A percentile compares a stretch with the other conserved stretches of the same genome.
Conservation (phyloP, 2,113 vertebrate species). For the Merops nubicus region DNA sequence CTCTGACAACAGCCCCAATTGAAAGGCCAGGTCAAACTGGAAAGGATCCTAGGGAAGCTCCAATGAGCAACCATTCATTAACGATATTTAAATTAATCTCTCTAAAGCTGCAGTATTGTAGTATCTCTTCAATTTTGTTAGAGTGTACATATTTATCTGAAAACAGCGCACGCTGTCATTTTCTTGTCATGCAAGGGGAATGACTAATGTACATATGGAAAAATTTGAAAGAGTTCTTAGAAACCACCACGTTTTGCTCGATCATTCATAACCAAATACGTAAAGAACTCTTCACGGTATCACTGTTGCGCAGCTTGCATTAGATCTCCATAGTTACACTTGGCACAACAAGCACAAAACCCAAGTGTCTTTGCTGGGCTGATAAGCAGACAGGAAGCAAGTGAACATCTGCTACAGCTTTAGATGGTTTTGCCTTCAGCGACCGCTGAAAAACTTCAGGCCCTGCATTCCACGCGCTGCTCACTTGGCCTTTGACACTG, state of each 20-base stretch:
- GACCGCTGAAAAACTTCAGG: constrained; percentile 7
- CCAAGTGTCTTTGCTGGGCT: constrained; percentile 61
- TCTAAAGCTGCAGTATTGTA: neutral
- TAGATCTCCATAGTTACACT: constrained; percentile 69
- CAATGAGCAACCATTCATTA: neutral
- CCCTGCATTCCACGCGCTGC: neutral
- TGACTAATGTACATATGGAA: neutral
- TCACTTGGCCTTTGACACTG: neutral
- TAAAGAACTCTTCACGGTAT: neutral
- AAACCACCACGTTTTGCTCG: neutral
- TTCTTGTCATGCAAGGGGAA: neutral
- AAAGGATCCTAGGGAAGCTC: neutral
- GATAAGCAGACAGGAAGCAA: constrained; percentile 78
- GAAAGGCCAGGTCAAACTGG: neutral
- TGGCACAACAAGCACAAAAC: constrained; percentile 54
- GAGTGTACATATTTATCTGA: too few species aligned
- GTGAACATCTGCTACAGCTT: constrained; percentile 58
- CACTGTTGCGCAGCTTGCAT: neutral
- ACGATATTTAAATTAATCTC: neutral
- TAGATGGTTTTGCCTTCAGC: constrained; percentile 56
- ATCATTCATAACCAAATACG: neutral
- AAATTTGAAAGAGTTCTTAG: neutral
- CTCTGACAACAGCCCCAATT: neutral
- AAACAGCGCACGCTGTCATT: neutral
- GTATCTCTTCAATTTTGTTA: neutral